Conservation (phyloP, 2,888 invertebrate species). For the Amphipyra tragopoginis region DNA sequence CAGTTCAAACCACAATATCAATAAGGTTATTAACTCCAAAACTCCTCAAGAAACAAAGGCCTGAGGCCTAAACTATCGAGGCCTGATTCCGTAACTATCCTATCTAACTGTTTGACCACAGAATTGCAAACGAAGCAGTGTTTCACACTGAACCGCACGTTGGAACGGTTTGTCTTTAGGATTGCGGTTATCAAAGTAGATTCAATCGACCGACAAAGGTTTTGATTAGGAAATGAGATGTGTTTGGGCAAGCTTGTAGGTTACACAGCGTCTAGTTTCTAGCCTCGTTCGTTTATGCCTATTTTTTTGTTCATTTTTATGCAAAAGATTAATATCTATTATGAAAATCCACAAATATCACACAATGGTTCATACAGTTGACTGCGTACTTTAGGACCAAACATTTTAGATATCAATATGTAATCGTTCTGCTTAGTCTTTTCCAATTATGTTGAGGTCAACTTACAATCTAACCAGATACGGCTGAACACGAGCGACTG, state of each 20-base stretch:
- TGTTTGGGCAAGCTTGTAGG: not conserved
- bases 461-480: too few relatives aligned
- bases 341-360: too few relatives aligned
- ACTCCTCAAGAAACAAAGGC: not conserved
- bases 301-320: too few relatives aligned
- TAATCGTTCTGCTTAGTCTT: too few relatives aligned
- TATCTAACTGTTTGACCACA: constrained; percentile 23
- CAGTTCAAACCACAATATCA: constrained; percentile 15
- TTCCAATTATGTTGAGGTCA: too few relatives aligned
- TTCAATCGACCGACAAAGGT: constrained; percentile 3
- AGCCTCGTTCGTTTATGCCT: too few relatives aligned
- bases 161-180: constrained; percentile 14
- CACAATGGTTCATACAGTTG: too few relatives aligned
- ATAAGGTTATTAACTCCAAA: not conserved
- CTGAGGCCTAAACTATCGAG: not conserved
- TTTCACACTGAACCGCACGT: constrained; percentile 3
- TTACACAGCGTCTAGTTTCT: too few relatives aligned
- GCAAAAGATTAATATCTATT: too few relatives aligned
- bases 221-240: constrained; percentile 2
- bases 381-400: too few relatives aligned
- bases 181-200: constrained; percentile 7
- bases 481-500: too few relatives aligned
- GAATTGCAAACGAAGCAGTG: constrained; percentile 21
- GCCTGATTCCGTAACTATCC: constrained; percentile 4
- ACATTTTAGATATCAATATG: too few relatives aligned